Conservation (phyloP, 1,140 invertebrate genomes). For the Temnothorax curvispinosus region DNA sequence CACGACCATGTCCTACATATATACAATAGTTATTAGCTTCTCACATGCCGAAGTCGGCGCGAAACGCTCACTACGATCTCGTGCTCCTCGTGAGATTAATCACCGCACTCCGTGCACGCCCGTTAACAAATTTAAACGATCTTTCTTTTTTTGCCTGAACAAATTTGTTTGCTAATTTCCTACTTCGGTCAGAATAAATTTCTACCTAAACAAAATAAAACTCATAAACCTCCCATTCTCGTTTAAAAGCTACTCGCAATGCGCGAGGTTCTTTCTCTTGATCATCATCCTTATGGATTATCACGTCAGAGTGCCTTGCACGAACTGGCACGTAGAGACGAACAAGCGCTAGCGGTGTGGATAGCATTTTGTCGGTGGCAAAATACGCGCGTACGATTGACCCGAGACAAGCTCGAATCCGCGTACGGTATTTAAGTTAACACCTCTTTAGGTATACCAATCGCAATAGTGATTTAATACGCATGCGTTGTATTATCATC, state of each 20-base stretch:
- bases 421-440: neutral
- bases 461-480: slow-evolving; percentile 21
- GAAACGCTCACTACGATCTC: neutral
- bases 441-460: neutral
- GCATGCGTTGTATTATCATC: slow-evolving; percentile 14
- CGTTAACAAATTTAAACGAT: neutral
- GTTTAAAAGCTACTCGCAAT: neutral
- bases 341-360: neutral
- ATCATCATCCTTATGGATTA: neutral
- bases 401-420: neutral
- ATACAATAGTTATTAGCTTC: slow-evolving; percentile 5
- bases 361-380: neutral
- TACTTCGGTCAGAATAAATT: slow-evolving; percentile 41
- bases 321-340: neutral
- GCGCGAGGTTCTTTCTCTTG: neutral
- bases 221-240: neutral
- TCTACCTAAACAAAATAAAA: slow-evolving; percentile 42
- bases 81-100: neutral
- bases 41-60: neutral
- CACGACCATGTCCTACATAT: slow-evolving; percentile 28
- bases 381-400: neutral
- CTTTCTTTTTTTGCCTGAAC: neutral
- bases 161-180: slow-evolving; percentile 19
- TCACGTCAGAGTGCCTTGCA: neutral
- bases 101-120: neutral